Evolutionary conservation across 2,888 invertebrate genomes (phyloP).

Genomic region (Julus scandinavius): DNA sequence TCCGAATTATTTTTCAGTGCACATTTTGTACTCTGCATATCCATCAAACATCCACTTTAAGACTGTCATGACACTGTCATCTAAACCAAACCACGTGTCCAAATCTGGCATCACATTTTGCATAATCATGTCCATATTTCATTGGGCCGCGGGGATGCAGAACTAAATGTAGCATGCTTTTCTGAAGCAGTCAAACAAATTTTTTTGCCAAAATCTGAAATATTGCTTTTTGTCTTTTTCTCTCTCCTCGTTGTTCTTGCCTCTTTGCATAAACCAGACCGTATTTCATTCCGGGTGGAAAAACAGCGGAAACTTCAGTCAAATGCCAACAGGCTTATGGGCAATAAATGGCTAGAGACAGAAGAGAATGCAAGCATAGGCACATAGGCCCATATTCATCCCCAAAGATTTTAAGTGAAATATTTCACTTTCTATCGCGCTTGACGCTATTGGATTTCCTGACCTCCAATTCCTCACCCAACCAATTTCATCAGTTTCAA

Average conservation of each 20-base stretch:
- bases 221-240: conserved; percentile 6
- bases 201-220: conserved; percentile 2
- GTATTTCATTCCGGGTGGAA: background rate
- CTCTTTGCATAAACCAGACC: background rate
- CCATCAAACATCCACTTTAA: background rate
- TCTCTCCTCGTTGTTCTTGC: conserved; percentile 18
- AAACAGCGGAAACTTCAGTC: background rate
- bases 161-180: background rate
- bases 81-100: background rate
- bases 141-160: background rate
- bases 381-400: background rate
- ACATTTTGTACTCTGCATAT: background rate
- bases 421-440: conserved; percentile 27
- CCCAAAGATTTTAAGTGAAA: conserved; percentile 31
- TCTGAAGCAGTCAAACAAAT: background rate
- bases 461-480: background rate
- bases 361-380: background rate
- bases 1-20: background rate
- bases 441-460: conserved; percentile 24
- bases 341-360: conserved; percentile 31
- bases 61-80: background rate
- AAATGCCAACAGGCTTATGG: conserved; percentile 39
- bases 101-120: background rate
- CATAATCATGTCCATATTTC: background rate
- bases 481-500: background rate